These are phyloP conservation scores for Kryphioiulus occultus DNA, from an alignment of 2,888 invertebrate genomes.

Conservation along the genomic window DNA sequence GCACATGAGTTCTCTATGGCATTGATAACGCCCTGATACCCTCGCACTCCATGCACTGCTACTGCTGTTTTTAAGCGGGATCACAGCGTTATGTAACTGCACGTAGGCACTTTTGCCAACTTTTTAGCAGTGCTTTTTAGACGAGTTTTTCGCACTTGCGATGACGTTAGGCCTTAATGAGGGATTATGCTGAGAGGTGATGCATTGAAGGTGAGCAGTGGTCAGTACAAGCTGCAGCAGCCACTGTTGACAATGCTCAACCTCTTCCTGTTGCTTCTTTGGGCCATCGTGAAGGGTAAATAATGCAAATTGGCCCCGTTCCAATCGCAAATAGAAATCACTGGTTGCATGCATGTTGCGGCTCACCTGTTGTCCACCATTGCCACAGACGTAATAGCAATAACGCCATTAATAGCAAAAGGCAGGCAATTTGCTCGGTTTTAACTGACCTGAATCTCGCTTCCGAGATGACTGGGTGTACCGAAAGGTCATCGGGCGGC, in stretches of 20 bases:
- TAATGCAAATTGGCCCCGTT: neutral
- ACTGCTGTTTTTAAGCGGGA: neutral
- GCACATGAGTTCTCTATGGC: neutral
- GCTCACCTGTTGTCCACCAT: too few relatives aligned
- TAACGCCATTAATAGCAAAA: too few relatives aligned
- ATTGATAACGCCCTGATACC: neutral
- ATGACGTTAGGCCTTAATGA: too few relatives aligned
- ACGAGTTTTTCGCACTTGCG: too few relatives aligned
- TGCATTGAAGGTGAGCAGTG: neutral
- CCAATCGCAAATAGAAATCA: too few relatives aligned
- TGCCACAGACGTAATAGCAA: too few relatives aligned
- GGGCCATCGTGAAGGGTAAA: neutral
- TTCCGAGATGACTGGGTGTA: too few relatives aligned
- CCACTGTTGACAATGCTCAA: neutral
- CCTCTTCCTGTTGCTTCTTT: neutral
- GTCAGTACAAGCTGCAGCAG: neutral
- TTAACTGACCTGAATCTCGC: too few relatives aligned
- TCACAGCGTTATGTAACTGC: neutral
- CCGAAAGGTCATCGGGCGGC: too few relatives aligned
- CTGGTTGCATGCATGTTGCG: too few relatives aligned
- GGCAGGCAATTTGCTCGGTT: too few relatives aligned
- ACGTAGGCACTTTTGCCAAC: neutral
- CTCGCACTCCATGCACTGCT: neutral
- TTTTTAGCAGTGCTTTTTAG: neutral
- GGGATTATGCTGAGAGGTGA: neutral